phyloP scores from a whole-genome alignment of 2,797 vertebrate species.

The Sebastes cheni region DNA sequence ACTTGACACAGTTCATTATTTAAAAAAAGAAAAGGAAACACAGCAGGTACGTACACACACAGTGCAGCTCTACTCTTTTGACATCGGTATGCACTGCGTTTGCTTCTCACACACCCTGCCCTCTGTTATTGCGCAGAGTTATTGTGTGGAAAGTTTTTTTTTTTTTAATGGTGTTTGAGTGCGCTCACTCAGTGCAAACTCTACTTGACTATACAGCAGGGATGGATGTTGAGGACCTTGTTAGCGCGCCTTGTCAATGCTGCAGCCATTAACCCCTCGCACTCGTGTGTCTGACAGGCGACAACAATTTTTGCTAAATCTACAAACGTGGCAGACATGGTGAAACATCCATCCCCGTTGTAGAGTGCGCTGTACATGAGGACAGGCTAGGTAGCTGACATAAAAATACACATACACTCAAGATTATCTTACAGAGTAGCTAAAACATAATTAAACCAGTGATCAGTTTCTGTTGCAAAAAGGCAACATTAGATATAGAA shows the following conservation, averaged over 20 bases:
- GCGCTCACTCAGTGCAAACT: slow-evolving; percentile 51
- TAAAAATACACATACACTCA: slow-evolving; percentile 53
- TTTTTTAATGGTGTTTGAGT: slow-evolving; percentile 24
- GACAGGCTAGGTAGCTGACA: slow-evolving; percentile 49
- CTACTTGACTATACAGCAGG: slow-evolving; percentile 49
- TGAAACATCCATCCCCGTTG: slow-evolving; percentile 48
- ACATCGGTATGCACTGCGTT: slow-evolving; percentile 43
- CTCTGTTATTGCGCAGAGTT: slow-evolving; percentile 66
- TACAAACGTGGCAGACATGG: slow-evolving; percentile 27
- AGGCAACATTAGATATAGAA: slow-evolving; percentile 73
- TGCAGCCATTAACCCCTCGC: slow-evolving; percentile 9
- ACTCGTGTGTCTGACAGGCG: slow-evolving; percentile 21
- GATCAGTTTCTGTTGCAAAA: slow-evolving; percentile 63
- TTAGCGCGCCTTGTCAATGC: slow-evolving; percentile 20
- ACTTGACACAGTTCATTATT: slow-evolving; percentile 38
- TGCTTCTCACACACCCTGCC: slow-evolving; percentile 42
- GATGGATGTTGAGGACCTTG: slow-evolving; percentile 50
- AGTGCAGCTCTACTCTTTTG: slow-evolving; percentile 47
- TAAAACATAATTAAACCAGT: slow-evolving; percentile 53
- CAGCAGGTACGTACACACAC: slow-evolving; percentile 42
- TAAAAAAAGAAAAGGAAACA: slow-evolving; percentile 30
- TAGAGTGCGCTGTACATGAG: slow-evolving; percentile 35
- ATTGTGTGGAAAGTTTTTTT: slow-evolving; percentile 42
- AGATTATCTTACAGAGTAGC: slow-evolving; percentile 53
- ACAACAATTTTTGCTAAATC: slow-evolving; percentile 23